A percentile compares a stretch with the other conserved stretches of the same genome.
These are phyloP conservation scores for Chionodraco myersi DNA, from an alignment of 2,113 vertebrate genomes.

Conservation along the genomic window DNA sequence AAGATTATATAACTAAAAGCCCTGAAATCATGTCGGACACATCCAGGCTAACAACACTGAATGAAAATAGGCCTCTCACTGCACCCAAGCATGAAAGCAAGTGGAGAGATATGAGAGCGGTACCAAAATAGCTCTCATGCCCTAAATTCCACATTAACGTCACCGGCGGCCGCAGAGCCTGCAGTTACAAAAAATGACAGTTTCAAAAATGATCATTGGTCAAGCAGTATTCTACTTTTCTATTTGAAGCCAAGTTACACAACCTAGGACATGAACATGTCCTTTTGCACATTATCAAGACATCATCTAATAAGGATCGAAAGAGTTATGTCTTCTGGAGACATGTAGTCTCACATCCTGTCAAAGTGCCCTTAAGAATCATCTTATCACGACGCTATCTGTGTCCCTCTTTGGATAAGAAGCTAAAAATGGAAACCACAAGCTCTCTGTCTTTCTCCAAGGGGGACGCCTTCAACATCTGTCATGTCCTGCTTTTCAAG, in stretches of 20 bases:
- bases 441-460: conserved; percentile 5
- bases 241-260: not conserved
- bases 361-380: conserved; percentile 2
- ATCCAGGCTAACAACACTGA: not conserved
- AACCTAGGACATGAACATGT: not conserved
- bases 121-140: conserved; percentile 73
- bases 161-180: conserved; percentile 17
- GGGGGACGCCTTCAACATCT: not conserved
- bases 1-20: conserved; percentile 19
- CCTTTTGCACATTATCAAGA: not conserved
- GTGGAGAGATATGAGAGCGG: conserved; percentile 39
- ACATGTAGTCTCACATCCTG: not conserved
- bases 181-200: not conserved
- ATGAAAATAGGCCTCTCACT: conserved; percentile 20
- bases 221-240: not conserved
- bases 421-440: conserved; percentile 25
- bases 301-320: not conserved
- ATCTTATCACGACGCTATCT: not conserved
- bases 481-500: not conserved
- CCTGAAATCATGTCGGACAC: conserved; percentile 17
- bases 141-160: conserved; percentile 66
- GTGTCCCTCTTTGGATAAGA: conserved; percentile 8
- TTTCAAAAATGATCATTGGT: not conserved
- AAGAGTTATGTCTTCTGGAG: not conserved
- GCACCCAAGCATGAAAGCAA: conserved; percentile 16